phyloP scores from a whole-genome alignment of 2,888 invertebrate species.

The Harpagoxenus sublaevis region DNA sequence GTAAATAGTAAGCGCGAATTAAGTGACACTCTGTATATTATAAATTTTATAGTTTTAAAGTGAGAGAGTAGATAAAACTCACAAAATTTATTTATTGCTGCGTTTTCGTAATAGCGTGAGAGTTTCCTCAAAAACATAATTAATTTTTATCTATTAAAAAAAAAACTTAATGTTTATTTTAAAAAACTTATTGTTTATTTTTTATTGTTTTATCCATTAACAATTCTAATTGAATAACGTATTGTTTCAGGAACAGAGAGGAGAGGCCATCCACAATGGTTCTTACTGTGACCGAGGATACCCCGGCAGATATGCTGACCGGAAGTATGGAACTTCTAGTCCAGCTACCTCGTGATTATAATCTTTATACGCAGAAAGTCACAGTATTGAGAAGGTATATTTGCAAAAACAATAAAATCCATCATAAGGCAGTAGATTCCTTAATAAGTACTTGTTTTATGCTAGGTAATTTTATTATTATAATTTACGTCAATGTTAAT shows the following conservation, averaged over 20 bases:
- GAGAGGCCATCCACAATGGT: slow-evolving; percentile 84
- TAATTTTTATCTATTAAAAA: background rate
- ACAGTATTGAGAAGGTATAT: slow-evolving; percentile 83
- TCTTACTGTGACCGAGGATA: slow-evolving; percentile 89
- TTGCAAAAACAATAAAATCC: background rate
- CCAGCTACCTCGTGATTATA: slow-evolving; percentile 87
- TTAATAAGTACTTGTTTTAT: no score
- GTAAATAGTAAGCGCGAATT: no score
- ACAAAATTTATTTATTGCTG: background rate
- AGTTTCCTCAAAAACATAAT: background rate
- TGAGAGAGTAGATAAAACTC: background rate
- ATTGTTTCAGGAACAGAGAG: slow-evolving; percentile 80
- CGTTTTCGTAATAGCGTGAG: background rate
- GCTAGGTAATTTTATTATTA: no score
- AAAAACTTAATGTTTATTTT: no score
- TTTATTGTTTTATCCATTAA: background rate
- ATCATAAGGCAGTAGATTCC: no score
- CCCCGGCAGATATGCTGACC: slow-evolving; percentile 90
- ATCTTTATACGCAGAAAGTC: slow-evolving; percentile 82
- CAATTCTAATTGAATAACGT: background rate
- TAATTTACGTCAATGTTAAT: no score
- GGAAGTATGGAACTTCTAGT: slow-evolving; percentile 91
- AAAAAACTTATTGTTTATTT: no score
- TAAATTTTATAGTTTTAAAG: background rate
- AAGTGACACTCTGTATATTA: no score